These are phyloP conservation scores for Orgyia antiqua DNA, from an alignment of 2,888 invertebrate species.

Conservation along the genomic window DNA sequence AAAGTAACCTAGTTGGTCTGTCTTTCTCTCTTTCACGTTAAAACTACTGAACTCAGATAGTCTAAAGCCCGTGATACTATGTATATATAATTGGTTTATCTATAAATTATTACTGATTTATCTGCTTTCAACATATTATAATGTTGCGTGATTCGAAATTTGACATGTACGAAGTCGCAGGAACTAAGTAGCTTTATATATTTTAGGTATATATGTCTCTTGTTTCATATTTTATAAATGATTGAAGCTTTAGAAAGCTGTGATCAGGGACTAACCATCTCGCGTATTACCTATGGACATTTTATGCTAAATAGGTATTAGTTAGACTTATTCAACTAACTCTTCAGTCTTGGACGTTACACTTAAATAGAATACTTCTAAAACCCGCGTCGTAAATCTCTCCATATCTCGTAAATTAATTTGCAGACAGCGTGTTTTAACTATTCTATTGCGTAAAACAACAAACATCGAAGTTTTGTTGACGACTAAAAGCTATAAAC, in stretches of 20 bases:
- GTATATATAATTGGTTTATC: too few relatives aligned
- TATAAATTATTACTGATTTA: too few relatives aligned
- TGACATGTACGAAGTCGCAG: too few relatives aligned
- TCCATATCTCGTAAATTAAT: constrained; percentile 38
- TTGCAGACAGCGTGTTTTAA: constrained; percentile 33
- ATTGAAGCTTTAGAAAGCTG: constrained; percentile 28
- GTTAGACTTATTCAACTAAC: constrained; percentile 73
- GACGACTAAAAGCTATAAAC: constrained; percentile 13
- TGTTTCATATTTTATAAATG: constrained; percentile 29
- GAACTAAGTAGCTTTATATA: too few relatives aligned
- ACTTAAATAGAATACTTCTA: constrained; percentile 75
- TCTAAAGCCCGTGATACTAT: too few relatives aligned
- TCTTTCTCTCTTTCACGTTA: too few relatives aligned
- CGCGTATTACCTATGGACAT: constrained; percentile 70
- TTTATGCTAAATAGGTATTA: constrained; percentile 74
- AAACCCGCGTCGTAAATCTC: constrained; percentile 70
- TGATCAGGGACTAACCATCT: constrained; percentile 40
- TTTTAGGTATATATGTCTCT: too few relatives aligned
- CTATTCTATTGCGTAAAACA: constrained; percentile 34
- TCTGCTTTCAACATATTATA: too few relatives aligned
- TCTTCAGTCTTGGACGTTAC: constrained; percentile 78
- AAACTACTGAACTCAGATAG: too few relatives aligned
- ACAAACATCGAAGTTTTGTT: constrained; percentile 24
- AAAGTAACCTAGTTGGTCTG: too few relatives aligned
- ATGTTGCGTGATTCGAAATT: too few relatives aligned